phyloP scores from a whole-genome alignment of 2,113 vertebrate species.

The Porphyrio hochstetteri region DNA sequence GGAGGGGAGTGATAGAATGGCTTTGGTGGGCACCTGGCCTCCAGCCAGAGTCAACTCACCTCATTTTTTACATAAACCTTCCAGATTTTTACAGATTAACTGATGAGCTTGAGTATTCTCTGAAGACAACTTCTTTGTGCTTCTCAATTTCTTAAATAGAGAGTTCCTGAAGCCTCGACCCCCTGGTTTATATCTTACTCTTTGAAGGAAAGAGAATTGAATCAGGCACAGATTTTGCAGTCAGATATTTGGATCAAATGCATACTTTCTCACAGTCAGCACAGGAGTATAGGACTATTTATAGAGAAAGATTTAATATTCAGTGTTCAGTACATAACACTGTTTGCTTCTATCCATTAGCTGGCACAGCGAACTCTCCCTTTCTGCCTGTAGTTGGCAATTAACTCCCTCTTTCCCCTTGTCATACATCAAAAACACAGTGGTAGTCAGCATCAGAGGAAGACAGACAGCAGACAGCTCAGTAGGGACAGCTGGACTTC shows the following conservation, averaged over 20 bases:
- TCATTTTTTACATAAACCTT: neutral
- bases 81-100: neutral
- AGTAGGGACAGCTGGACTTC: neutral
- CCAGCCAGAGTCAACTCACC: no score
- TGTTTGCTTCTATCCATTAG: neutral
- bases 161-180: neutral
- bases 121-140: neutral
- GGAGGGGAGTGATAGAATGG: no score
- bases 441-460: neutral
- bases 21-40: no score
- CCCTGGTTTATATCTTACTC: neutral
- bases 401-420: neutral
- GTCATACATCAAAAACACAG: neutral
- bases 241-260: neutral
- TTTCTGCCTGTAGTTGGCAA: neutral
- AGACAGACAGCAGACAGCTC: neutral
- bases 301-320: neutral
- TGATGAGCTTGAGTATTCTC: neutral
- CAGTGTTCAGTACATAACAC: neutral
- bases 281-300: neutral
- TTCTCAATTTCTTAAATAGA: neutral
- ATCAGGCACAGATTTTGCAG: neutral
- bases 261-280: neutral
- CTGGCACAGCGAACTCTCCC: neutral
- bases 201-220: neutral